Evolutionary conservation across 37 sponge, comb jelly and placozoan genomes (phyloP).

Genomic region (Lycopodina hypogea): DNA sequence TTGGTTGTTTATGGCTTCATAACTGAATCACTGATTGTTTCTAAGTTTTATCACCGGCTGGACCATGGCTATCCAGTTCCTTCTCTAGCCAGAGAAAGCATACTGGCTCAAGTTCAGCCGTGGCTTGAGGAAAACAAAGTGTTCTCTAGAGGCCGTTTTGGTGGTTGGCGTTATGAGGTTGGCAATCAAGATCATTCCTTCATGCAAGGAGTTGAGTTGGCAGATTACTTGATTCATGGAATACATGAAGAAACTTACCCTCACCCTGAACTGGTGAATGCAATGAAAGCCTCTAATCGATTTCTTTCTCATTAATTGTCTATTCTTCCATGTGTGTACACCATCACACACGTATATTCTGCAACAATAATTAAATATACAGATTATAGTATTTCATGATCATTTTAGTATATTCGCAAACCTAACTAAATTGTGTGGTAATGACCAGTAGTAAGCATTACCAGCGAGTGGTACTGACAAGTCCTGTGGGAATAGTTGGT

Average conservation of each 20-base stretch:
- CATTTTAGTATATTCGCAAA: too few species aligned
- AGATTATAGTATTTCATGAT: too few species aligned
- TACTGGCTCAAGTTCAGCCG: constrained; percentile 13
- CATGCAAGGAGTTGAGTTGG: constrained; percentile 49
- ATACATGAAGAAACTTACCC: constrained; percentile 39
- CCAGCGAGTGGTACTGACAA: too few species aligned
- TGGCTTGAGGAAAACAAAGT: constrained; percentile 20
- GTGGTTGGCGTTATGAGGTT: constrained; percentile 48
- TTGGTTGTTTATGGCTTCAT: constrained; percentile 28
- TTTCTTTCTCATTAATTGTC: too few species aligned
- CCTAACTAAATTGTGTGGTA: too few species aligned
- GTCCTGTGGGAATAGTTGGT: too few species aligned
- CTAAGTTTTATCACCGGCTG: constrained; percentile 21
- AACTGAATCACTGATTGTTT: constrained; percentile 15
- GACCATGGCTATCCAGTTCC: constrained; percentile 54
- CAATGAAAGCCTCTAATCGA: constrained; percentile 25
- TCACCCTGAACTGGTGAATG: constrained; percentile 20
- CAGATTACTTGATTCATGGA: constrained; percentile 21
- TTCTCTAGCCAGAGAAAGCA: constrained; percentile 9
- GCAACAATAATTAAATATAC: too few species aligned
- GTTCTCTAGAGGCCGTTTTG: constrained; percentile 40
- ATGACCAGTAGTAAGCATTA: too few species aligned
- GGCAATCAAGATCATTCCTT: constrained; percentile 45
- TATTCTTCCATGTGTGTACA: too few species aligned
- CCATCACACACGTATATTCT: too few species aligned